Percentiles rank a stretch among this genome's conserved stretches.
phyloP scores from a whole-genome alignment of 1,140 invertebrate genomes.

The Drosophila kanapiae region DNA sequence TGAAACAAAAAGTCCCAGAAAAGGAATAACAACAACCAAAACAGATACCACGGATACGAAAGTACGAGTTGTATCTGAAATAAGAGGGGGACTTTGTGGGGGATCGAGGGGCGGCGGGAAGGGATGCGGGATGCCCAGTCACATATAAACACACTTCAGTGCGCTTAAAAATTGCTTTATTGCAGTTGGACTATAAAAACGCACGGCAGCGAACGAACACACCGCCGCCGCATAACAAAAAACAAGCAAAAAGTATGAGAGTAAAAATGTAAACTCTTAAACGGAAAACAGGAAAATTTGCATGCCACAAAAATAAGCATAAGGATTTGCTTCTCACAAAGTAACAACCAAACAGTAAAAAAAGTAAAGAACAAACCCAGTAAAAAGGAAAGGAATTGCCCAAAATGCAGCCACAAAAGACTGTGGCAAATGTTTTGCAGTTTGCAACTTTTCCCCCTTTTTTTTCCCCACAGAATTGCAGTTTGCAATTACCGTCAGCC shows the following conservation, averaged over 20 bases:
- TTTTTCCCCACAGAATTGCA: conserved; percentile 8
- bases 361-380: conserved; percentile 1
- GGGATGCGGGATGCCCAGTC: conserved; percentile 55
- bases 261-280: conserved; percentile 52
- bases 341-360: conserved; percentile 34
- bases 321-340: conserved; percentile 70
- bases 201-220: conserved; percentile 61
- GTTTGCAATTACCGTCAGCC: conserved; percentile 61
- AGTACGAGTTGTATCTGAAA: conserved; percentile 44
- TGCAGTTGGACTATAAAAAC: conserved; percentile 82
- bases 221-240: conserved; percentile 33
- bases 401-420: conserved; percentile 53
- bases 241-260: conserved; percentile 24
- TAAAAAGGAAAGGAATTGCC: conserved; percentile 53
- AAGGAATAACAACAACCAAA: conserved; percentile 49
- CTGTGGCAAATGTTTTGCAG: conserved; percentile 63
- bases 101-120: neutral
- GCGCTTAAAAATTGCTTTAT: conserved; percentile 84
- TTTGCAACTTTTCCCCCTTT: conserved; percentile 12
- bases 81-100: conserved; percentile 9
- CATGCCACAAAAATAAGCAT: conserved; percentile 79
- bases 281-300: conserved; percentile 76
- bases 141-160: conserved; percentile 83
- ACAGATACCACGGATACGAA: conserved; percentile 50
- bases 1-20: conserved; percentile 23